phyloP scores from a whole-genome alignment of 2,113 vertebrate species.

The Cinclus cinclus region DNA sequence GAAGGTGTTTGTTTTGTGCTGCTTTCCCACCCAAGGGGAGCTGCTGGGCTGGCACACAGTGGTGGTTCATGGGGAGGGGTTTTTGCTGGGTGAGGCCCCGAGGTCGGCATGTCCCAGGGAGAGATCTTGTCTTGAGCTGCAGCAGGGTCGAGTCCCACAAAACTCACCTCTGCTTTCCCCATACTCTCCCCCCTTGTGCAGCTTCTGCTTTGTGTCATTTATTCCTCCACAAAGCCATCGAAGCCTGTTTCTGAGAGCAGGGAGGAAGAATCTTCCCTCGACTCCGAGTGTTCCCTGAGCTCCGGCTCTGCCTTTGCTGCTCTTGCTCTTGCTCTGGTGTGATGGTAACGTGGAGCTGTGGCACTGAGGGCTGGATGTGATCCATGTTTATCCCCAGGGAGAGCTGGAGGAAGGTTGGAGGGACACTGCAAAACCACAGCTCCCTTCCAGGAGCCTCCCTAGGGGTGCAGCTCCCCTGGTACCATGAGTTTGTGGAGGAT shows the following conservation, averaged over 20 bases:
- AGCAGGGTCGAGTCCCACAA: neutral
- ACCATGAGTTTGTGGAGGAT: neutral
- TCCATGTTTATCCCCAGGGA: neutral
- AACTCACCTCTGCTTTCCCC: neutral
- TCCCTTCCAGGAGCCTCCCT: neutral
- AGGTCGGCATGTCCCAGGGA: accelerated
- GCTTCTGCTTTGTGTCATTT: neutral
- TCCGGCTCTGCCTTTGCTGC: neutral
- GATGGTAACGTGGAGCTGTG: accelerated
- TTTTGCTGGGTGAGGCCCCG: neutral
- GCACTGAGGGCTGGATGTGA: neutral
- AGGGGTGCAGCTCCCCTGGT: neutral
- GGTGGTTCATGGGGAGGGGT: neutral
- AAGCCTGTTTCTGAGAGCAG: neutral
- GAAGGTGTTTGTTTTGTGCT: neutral
- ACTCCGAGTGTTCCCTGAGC: neutral
- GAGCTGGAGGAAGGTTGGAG: neutral
- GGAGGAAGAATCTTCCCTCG: neutral
- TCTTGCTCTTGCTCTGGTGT: accelerated
- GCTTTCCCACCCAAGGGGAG: neutral
- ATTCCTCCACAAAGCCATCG: neutral
- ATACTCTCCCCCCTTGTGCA: accelerated
- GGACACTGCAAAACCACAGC: neutral
- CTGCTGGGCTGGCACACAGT: neutral
- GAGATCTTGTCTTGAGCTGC: neutral